Percentiles rank a stretch among this genome's conserved stretches.
Evolutionary conservation across 2,113 vertebrate species (phyloP).

Genomic region (Falco punctatus): DNA sequence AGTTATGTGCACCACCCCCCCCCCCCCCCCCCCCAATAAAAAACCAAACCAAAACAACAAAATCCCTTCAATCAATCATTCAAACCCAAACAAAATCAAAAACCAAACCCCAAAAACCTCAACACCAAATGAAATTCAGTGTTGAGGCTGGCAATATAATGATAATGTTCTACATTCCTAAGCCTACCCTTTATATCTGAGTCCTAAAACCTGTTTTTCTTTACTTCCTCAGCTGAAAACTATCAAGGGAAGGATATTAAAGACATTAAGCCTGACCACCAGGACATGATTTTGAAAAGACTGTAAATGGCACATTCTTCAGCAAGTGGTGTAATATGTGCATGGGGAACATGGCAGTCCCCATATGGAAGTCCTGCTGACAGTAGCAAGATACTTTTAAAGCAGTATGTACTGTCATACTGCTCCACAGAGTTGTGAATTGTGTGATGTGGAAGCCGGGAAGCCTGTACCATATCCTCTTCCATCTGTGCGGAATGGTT

Average conservation of each 20-base stretch:
- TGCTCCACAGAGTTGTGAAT: not conserved
- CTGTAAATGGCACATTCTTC: not conserved
- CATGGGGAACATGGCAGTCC: not conserved
- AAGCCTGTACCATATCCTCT: not conserved
- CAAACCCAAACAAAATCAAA: not conserved
- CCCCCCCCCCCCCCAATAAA: too few relatives aligned
- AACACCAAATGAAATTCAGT: not conserved
- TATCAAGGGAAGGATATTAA: not conserved
- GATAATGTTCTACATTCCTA: not conserved
- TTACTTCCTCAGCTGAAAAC: not conserved
- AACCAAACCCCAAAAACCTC: not conserved
- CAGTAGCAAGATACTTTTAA: not conserved
- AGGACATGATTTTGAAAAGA: not conserved
- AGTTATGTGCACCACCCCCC: not conserved
- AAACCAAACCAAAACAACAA: not conserved
- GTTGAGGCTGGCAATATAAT: not conserved
- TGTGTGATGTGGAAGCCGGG: not conserved
- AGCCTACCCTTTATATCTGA: not conserved
- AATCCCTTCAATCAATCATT: not conserved
- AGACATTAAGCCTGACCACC: not conserved
- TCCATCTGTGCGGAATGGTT: conserved; percentile 8
- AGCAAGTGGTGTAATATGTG: not conserved
- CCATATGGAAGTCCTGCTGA: not conserved
- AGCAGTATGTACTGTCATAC: not conserved
- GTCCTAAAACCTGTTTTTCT: not conserved